Conservation (phyloP, 2,797 vertebrate genomes). For the Xiphorhynchus erythropygius region DNA sequence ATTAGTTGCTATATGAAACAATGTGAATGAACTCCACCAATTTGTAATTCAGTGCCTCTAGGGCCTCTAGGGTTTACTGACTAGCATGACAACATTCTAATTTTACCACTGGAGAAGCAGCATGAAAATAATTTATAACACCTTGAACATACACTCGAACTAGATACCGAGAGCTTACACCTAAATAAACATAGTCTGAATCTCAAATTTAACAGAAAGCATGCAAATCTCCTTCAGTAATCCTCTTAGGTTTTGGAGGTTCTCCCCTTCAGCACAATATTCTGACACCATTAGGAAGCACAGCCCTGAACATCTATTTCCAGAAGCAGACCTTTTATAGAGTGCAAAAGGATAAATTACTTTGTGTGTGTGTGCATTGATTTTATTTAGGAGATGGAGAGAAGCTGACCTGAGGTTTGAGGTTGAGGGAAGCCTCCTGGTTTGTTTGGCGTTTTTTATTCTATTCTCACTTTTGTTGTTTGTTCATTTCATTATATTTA, state of each 20-base stretch:
- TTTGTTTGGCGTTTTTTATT: background rate
- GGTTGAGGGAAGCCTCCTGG: background rate
- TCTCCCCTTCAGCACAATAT: background rate
- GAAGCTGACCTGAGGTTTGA: background rate
- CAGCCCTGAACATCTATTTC: background rate
- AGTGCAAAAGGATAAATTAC: background rate
- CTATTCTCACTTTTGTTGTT: background rate
- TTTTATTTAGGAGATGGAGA: background rate
- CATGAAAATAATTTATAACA: background rate
- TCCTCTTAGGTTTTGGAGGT: background rate
- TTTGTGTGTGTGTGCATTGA: background rate
- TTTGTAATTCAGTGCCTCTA: background rate
- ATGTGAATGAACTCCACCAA: background rate
- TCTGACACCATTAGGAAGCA: background rate
- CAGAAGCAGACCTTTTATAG: background rate
- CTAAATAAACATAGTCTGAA: background rate
- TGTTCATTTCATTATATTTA: background rate
- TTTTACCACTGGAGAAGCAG: background rate
- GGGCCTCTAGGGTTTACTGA: background rate
- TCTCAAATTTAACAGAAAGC: background rate
- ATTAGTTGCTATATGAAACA: background rate
- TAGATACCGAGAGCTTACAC: background rate
- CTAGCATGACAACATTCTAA: background rate
- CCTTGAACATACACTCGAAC: background rate
- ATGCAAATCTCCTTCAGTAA: background rate